phyloP scores from a whole-genome alignment of 2,888 invertebrate genomes.

The Napeogenes inachia region DNA sequence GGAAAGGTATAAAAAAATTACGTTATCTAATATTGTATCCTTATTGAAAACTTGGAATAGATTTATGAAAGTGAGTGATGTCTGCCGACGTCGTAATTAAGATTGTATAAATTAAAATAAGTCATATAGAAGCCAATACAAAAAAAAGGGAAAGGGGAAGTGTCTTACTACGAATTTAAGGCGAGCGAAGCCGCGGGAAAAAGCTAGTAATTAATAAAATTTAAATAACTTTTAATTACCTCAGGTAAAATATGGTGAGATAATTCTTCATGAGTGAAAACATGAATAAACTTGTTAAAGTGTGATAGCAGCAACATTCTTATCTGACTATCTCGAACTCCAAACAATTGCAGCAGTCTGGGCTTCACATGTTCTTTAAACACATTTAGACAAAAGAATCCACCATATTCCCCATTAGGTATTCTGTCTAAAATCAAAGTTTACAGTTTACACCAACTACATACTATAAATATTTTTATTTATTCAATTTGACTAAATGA shows the following conservation, averaged over 20 bases:
- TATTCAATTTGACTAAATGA: too few relatives aligned
- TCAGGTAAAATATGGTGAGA: conserved; percentile 89
- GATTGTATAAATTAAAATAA: too few relatives aligned
- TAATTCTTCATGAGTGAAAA: conserved; percentile 86
- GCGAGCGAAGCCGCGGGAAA: too few relatives aligned
- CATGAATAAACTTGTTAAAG: conserved; percentile 85
- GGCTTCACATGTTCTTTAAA: conserved; percentile 87
- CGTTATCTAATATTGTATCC: too few relatives aligned
- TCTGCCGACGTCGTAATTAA: too few relatives aligned
- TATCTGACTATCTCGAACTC: conserved; percentile 88
- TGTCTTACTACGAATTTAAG: too few relatives aligned
- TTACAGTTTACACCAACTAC: background rate
- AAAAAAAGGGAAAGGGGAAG: too few relatives aligned
- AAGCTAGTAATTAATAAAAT: background rate
- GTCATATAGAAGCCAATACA: too few relatives aligned
- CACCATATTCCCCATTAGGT: conserved; percentile 65
- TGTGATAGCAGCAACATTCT: conserved; percentile 86
- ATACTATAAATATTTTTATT: background rate
- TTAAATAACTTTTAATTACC: conserved; percentile 55
- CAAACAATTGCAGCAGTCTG: conserved; percentile 87
- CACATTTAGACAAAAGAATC: conserved; percentile 81
- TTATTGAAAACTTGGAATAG: too few relatives aligned
- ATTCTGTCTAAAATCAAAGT: conserved; percentile 51
- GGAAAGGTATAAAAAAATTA: too few relatives aligned
- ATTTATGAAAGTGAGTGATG: too few relatives aligned